Evolutionary conservation across 2,113 vertebrate genomes (phyloP).

Genomic region (Muscicapa adusta): DNA sequence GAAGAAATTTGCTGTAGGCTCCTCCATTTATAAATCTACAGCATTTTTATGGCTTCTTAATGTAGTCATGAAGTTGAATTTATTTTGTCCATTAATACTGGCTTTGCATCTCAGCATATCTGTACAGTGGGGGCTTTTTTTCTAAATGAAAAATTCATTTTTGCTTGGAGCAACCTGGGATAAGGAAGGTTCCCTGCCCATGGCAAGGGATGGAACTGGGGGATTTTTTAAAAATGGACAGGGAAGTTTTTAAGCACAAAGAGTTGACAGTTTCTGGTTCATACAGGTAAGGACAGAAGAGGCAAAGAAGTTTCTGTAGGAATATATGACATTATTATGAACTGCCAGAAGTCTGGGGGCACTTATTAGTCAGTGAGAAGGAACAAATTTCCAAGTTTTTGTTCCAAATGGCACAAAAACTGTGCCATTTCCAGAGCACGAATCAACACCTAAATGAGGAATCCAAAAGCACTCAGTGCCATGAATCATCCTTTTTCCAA

Average conservation of each 20-base stretch:
- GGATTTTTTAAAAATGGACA: background rate
- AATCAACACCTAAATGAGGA: constrained; percentile 20
- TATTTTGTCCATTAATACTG: background rate
- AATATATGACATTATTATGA: background rate
- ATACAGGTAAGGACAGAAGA: background rate
- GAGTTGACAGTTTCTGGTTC: background rate
- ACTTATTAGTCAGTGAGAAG: constrained; percentile 33
- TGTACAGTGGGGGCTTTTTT: background rate
- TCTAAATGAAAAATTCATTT: background rate
- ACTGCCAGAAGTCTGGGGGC: background rate
- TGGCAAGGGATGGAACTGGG: background rate
- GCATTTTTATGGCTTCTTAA: background rate
- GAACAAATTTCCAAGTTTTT: background rate
- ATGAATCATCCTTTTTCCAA: constrained; percentile 34
- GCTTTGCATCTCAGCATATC: background rate
- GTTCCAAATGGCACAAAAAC: background rate
- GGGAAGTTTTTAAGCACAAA: background rate
- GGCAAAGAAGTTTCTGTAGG: background rate
- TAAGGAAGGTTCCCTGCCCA: background rate
- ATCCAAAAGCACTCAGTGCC: constrained; percentile 1
- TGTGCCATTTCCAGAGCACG: background rate
- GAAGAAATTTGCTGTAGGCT: background rate
- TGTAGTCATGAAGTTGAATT: background rate
- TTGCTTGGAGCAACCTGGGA: background rate
- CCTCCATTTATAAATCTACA: background rate